Evolutionary conservation across 2,113 vertebrate species (phyloP), one percentile per base, ranked within the genome.

Genomic region (Pelobates fuscus): DNA sequence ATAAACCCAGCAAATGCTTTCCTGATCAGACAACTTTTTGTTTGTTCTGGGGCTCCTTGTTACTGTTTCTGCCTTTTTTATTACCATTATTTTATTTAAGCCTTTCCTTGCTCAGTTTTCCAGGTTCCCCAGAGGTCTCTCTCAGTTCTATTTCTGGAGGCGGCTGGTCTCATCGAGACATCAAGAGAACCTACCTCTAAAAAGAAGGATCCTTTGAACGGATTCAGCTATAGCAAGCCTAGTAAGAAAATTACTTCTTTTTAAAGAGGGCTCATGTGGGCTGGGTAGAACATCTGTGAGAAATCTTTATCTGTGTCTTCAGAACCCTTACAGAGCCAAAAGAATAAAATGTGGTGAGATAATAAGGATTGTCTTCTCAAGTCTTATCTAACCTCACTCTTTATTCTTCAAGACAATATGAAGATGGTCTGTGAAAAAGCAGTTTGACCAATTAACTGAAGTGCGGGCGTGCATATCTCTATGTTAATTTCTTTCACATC

Each of bases 101-200:
- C 1, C 21, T 68, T 67, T 67, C 52, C 64, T 25, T 72, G 73
- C 61, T 49, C 32, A 23, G 37, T 75, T 75, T 59, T 29, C 63
- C 52, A 67, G 24, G 64, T 67, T 61, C 54, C 57, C 30, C 63
- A 44, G 64, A 32, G 72, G 63, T 76, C 37, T 21, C 46, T 76
- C 27, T 67, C 37, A 46, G 29, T 67, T 76, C 73, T 77, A 77
- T 77, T 68, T 68, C 52, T 61, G 73, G 64, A 77, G 73, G 55
- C 49, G 55, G 24, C 20, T 60, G n/a, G 25, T 59, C 59, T 65
- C 29, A 25, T 37, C 29, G 27, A 75, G 27, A 77, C 73, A 61
- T 77, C 73, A 77, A 68, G 41, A 77, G 64, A 77, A 68, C 17
- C 14, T 30, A 61, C 37, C 57, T 77, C 20, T 68, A 32, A 68